Evolutionary conservation across 2,888 invertebrate genomes (phyloP).

Genomic region (Diarsia mendica): DNA sequence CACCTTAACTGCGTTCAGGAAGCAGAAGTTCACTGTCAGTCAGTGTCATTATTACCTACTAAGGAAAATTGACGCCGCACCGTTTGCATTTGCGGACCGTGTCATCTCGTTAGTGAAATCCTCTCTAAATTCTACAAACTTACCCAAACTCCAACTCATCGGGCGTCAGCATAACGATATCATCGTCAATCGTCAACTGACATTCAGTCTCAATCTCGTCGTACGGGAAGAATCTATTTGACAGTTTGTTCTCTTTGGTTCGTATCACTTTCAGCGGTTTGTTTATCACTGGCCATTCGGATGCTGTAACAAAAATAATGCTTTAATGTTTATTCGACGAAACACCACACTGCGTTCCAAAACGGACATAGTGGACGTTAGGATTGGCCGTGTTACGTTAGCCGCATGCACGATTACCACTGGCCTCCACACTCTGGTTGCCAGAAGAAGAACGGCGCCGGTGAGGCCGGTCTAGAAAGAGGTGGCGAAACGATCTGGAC

Average conservation of each 20-base stretch:
- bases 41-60: neutral
- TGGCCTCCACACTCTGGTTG: no score
- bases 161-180: slow-evolving; percentile 98
- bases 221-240: slow-evolving; percentile 98
- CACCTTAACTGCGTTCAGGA: neutral
- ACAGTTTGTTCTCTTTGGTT: slow-evolving; percentile 97
- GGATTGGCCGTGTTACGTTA: no score
- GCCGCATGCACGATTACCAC: no score
- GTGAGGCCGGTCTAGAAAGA: no score
- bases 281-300: slow-evolving; percentile 96
- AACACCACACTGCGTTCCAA: no score
- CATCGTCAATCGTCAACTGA: slow-evolving; percentile 98
- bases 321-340: neutral
- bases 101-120: neutral
- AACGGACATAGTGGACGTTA: no score
- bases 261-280: slow-evolving; percentile 97
- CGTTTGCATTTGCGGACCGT: neutral
- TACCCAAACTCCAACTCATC: slow-evolving; percentile 99
- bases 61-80: neutral
- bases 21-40: neutral
- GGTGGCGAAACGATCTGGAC: no score
- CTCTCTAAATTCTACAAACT: slow-evolving; percentile 69
- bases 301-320: slow-evolving; percentile 88
- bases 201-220: slow-evolving; percentile 99
- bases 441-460: no score